Evolutionary conservation across 1,140 invertebrate species (phyloP).

Genomic region (Harlomillsia oculata): DNA sequence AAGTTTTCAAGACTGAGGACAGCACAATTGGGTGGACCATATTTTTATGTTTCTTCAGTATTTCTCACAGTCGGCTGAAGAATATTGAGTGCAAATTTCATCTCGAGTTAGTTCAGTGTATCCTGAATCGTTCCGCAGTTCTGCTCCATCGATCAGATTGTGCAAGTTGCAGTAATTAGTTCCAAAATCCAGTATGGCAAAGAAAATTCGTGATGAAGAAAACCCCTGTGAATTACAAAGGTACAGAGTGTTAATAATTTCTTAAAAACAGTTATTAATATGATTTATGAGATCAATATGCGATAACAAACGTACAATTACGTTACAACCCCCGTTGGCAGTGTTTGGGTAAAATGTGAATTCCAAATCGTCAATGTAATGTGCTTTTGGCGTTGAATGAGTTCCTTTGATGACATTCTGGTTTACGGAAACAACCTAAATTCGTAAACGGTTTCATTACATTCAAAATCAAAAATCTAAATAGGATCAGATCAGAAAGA

Average conservation of each 20-base stretch:
- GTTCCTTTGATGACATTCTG: conserved; percentile 38
- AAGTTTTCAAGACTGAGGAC: neutral
- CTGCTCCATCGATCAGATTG: conserved; percentile 43
- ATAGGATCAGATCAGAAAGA: neutral
- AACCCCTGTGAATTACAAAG: conserved; percentile 38
- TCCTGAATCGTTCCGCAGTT: conserved; percentile 37
- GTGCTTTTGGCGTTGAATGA: conserved; percentile 41
- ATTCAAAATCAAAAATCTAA: neutral
- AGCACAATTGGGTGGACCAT: too few relatives aligned
- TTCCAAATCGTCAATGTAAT: conserved; percentile 42
- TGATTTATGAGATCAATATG: neutral
- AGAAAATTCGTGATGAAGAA: conserved; percentile 43
- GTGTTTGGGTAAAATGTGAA: conserved; percentile 38
- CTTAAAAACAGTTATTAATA: neutral
- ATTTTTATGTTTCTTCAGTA: too few relatives aligned
- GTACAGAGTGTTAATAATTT: neutral
- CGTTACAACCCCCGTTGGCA: conserved; percentile 37
- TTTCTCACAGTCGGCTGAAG: conserved; percentile 41
- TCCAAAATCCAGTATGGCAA: conserved; percentile 44
- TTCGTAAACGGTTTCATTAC: neutral
- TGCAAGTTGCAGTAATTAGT: conserved; percentile 49
- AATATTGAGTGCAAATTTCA: conserved; percentile 44
- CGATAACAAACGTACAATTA: conserved; percentile 36
- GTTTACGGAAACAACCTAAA: conserved; percentile 30
- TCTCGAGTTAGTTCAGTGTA: conserved; percentile 42